Base-by-base conservation (phyloP, 2,113 vertebrate genomes). In the Anoura caudifer region DNA sequence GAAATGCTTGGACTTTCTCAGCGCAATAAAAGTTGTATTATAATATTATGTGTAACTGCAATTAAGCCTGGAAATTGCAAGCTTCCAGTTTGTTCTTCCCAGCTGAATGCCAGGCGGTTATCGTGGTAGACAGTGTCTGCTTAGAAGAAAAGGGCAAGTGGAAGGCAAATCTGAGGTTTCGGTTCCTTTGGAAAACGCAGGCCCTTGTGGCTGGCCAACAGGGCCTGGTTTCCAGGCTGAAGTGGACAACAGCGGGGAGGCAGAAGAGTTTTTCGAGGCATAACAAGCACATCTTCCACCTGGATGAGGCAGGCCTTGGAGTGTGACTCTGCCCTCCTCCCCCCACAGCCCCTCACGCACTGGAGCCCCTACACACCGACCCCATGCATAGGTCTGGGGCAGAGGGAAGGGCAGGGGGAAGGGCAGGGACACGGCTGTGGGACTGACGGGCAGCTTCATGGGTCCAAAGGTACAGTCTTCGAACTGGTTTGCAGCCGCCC, bases 1-100 rank as follows among this genome's bases (percentile, higher is more conserved):
- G 67, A 98, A 95, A 73, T 70, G 88, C 93, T 97, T 96, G 4
- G 13, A 95, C 92, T 96, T 96, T 94, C 94, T 93, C 33, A 1
- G 33, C 50, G 47, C 12, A 82, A 65, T 94, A 92, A 65, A 98
- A 65, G 87, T 97, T 43, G 0, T 94, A 75, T 97, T 96, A 80
- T 70, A 96, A 97, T 93, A 69, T 97, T 95, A 95, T 28, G 8
- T 41, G 84, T 59, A 90, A 96, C 38, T 85, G 33, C 95, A 97
- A 96, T 96, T 97, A 97, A 70, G 93, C 94, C 88, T 67, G 89
- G 72, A 97, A 98, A 98, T 96, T 97, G 91, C 91, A 93, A 45
- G 85, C 90, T 97, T 94, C 93, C 67, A 95, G 69, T 95, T 56
- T 50, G 91, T 94, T 79, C 93, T 91, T 82, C 86, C 92, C 87